phyloP scores from a whole-genome alignment of 1,140 invertebrate genomes.

The Mamestra configurata region DNA sequence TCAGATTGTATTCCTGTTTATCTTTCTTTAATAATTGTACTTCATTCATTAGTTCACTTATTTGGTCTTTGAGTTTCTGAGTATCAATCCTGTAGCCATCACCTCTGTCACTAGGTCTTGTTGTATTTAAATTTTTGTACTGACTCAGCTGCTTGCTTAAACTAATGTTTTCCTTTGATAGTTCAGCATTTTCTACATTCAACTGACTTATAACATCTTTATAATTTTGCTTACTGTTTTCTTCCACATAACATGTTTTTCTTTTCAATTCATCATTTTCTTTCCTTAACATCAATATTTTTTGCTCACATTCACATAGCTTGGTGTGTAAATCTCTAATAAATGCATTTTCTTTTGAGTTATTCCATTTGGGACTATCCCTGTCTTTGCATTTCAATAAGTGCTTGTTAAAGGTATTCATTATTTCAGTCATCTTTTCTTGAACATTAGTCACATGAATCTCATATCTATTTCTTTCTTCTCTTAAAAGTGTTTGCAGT shows the following conservation, averaged over 20 bases:
- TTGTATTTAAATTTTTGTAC: slow-evolving; percentile 67
- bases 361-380: slow-evolving; percentile 55
- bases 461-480: slow-evolving; percentile 86
- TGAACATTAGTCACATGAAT: slow-evolving; percentile 79
- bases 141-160: slow-evolving; percentile 78
- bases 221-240: slow-evolving; percentile 74
- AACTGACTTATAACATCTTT: slow-evolving; percentile 82
- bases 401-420: slow-evolving; percentile 76
- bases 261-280: slow-evolving; percentile 81
- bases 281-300: slow-evolving; percentile 82
- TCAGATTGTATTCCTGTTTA: slow-evolving; percentile 76
- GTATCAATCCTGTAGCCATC: slow-evolving; percentile 66
- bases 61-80: slow-evolving; percentile 70
- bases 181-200: slow-evolving; percentile 81
- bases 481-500: slow-evolving; percentile 77
- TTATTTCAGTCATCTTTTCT: slow-evolving; percentile 79
- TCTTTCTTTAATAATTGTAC: slow-evolving; percentile 77
- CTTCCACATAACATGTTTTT: slow-evolving; percentile 62
- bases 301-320: slow-evolving; percentile 84
- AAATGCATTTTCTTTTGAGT: slow-evolving; percentile 67
- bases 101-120: slow-evolving; percentile 62
- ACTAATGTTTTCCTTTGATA: slow-evolving; percentile 82
- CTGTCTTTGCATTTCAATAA: slow-evolving; percentile 63
- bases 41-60: slow-evolving; percentile 72
- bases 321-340: slow-evolving; percentile 77